Percentiles rank a stretch among this genome's conserved stretches.
phyloP scores from a whole-genome alignment of 2,113 vertebrate genomes.

The Strigops habroptila region DNA sequence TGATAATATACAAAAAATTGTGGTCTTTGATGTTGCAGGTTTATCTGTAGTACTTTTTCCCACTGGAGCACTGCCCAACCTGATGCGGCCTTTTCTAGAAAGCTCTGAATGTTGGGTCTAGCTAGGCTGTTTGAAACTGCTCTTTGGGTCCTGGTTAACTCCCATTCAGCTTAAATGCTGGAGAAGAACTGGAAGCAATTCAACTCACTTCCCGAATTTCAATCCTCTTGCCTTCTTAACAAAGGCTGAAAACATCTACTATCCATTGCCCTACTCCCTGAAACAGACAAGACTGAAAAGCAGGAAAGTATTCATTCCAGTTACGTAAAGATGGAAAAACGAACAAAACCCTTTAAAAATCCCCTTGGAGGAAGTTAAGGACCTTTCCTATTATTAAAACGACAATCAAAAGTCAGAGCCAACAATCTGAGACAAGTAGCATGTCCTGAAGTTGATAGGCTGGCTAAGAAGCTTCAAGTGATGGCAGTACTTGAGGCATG shows the following conservation, averaged over 20 bases:
- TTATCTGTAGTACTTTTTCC: not conserved
- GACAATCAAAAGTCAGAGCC: not conserved
- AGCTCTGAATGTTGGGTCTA: not conserved
- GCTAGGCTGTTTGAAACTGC: not conserved
- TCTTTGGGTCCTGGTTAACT: not conserved
- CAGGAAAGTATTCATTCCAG: not conserved
- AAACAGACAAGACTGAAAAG: not conserved
- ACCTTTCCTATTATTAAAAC: not conserved
- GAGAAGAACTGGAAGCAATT: not conserved
- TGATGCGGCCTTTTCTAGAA: not conserved
- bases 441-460: not conserved
- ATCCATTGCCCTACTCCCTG: not conserved
- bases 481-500: not conserved
- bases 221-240: not conserved
- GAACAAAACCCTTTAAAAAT: not conserved
- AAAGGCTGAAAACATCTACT: not conserved
- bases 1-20: not conserved
- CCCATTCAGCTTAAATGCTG: not conserved
- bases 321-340: not conserved
- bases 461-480: not conserved
- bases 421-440: not conserved
- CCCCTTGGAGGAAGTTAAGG: not conserved
- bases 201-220: not conserved
- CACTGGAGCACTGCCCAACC: not conserved
- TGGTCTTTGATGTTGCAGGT: not conserved